A percentile compares a stretch with the other conserved stretches of the same genome.
These are phyloP conservation scores for Puffinus mauretanicus DNA, from an alignment of 2,113 vertebrate species.

Conservation along the genomic window DNA sequence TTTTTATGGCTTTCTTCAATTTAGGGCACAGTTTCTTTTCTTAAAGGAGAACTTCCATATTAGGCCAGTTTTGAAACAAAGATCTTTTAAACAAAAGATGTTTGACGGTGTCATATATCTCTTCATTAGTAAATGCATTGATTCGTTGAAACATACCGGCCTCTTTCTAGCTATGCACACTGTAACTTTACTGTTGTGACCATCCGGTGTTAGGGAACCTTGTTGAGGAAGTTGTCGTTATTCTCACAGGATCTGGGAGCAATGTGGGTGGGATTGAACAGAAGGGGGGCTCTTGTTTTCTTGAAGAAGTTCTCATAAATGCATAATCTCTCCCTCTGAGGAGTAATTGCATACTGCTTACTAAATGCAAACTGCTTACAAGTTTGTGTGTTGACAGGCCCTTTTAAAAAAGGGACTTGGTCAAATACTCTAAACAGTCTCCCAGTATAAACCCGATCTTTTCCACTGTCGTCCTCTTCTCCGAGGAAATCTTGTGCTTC, in stretches of 20 bases:
- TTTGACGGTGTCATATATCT: background rate
- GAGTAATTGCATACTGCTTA: background rate
- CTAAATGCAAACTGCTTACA: background rate
- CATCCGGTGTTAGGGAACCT: background rate
- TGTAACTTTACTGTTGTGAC: background rate
- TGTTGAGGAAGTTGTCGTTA: fast-evolving
- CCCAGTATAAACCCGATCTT: fast-evolving
- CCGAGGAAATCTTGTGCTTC: fast-evolving
- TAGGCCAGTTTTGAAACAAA: background rate
- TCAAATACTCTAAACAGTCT: fast-evolving
- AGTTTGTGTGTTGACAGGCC: too few relatives aligned
- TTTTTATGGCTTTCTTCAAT: background rate
- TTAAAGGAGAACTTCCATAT: background rate
- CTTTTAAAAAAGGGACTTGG: background rate
- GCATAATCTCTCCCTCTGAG: fast-evolving
- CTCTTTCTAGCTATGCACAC: background rate
- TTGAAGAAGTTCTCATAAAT: background rate
- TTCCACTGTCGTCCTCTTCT: fast-evolving
- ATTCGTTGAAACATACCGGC: background rate
- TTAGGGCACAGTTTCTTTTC: background rate
- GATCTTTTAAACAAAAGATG: background rate
- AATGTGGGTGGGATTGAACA: background rate
- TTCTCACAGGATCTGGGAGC: background rate
- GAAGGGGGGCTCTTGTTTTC: background rate
- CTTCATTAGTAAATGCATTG: background rate